A percentile compares a stretch with the other conserved stretches of the same genome.
phyloP scores from a whole-genome alignment of 2,113 vertebrate genomes.

The Pionites leucogaster region DNA sequence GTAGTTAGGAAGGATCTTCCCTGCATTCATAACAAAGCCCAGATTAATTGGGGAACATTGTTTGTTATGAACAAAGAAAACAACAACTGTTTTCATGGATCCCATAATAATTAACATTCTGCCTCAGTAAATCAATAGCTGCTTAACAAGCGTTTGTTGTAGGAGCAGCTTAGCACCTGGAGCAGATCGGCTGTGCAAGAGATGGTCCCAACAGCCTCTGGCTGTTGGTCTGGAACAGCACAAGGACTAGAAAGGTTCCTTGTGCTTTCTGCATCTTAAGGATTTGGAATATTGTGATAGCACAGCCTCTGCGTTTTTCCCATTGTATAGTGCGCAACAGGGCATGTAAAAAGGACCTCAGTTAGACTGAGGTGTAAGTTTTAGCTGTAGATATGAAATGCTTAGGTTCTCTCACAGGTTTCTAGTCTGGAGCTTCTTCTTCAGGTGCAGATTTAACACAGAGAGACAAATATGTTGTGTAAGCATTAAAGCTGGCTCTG shows the following conservation, averaged over 20 bases:
- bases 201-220: neutral
- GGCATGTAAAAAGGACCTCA: neutral
- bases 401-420: neutral
- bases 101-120: constrained; percentile 15
- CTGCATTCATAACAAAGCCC: neutral
- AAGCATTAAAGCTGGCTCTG: neutral
- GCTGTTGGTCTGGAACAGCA: neutral
- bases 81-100: neutral
- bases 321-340: accelerated
- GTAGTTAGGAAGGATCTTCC: neutral
- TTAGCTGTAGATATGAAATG: neutral
- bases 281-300: neutral
- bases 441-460: neutral
- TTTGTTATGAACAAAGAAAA: neutral
- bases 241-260: accelerated
- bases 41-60: constrained; percentile 31
- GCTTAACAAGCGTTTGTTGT: neutral
- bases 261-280: neutral
- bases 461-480: neutral
- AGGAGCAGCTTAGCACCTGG: neutral
- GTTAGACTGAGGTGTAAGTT: accelerated
- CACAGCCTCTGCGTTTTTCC: neutral
- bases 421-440: neutral
- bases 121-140: constrained; percentile 17
- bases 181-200: neutral